Evolutionary conservation across 2,113 vertebrate genomes (phyloP).

Genomic region (Lepidiolamprologus cunningtoni): DNA sequence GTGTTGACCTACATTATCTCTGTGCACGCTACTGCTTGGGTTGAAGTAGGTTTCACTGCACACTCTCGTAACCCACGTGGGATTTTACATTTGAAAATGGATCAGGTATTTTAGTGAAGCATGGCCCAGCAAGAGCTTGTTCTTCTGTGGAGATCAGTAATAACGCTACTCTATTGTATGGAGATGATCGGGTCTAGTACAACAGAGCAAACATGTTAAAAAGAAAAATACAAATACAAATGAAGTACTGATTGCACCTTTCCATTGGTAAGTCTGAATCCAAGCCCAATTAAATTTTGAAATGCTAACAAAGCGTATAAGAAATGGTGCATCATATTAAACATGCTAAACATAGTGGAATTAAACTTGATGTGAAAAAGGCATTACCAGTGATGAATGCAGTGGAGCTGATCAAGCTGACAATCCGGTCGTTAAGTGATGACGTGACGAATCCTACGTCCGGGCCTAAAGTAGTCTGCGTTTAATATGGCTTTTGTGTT

Average conservation of each 20-base stretch:
- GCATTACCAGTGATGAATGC: neutral
- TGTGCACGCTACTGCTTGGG: neutral
- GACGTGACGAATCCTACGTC: no score
- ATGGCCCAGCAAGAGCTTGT: neutral
- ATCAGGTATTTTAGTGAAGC: neutral
- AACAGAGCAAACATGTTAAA: neutral
- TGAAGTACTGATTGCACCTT: neutral
- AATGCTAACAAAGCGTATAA: neutral
- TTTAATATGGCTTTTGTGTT: no score
- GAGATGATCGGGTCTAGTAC: neutral
- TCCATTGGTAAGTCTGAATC: neutral
- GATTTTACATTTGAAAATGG: neutral
- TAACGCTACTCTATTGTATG: neutral
- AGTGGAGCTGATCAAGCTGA: neutral
- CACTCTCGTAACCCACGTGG: neutral
- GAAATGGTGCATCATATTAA: neutral
- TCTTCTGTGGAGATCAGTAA: neutral
- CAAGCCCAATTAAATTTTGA: neutral
- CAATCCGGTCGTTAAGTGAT: neutral
- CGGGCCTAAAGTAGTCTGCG: no score
- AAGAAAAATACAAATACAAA: neutral
- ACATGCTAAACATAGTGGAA: neutral
- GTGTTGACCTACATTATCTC: conserved; percentile 2
- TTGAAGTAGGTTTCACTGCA: neutral
- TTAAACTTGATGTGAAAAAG: neutral